Evolutionary conservation across 2,797 vertebrate genomes (phyloP).

Genomic region (Sebastes taczanowskii): DNA sequence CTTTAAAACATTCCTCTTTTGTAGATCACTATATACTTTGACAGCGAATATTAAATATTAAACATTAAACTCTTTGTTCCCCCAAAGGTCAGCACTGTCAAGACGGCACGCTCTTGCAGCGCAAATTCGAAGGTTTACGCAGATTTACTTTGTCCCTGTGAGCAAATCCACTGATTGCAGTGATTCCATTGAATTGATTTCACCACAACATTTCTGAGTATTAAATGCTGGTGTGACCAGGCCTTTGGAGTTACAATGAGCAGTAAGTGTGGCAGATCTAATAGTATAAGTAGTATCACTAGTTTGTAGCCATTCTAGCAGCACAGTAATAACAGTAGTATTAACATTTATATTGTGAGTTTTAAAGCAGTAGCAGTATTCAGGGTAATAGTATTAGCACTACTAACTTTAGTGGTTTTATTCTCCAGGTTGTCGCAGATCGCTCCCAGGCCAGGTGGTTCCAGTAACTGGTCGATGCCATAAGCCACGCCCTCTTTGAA

Average conservation of each 20-base stretch:
- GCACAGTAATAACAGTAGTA: neutral
- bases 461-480: constrained; percentile 91
- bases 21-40: neutral
- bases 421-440: constrained; percentile 76
- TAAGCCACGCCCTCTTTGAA: constrained; percentile 89
- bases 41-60: neutral
- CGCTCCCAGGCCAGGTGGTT: constrained; percentile 91
- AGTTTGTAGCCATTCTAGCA: neutral
- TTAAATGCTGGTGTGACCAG: neutral
- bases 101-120: neutral
- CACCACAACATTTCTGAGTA: neutral
- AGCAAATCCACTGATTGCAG: neutral
- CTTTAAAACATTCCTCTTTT: neutral
- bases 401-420: constrained; percentile 64
- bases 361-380: neutral
- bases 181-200: neutral
- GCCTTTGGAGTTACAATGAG: neutral
- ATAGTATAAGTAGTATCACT: neutral
- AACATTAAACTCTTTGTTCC: neutral
- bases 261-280: neutral
- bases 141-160: neutral
- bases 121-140: neutral
- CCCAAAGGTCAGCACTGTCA: neutral
- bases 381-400: neutral
- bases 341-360: neutral